Evolutionary conservation across 2,888 invertebrate species (phyloP).

Genomic region (Caenorhabditis sp.): DNA sequence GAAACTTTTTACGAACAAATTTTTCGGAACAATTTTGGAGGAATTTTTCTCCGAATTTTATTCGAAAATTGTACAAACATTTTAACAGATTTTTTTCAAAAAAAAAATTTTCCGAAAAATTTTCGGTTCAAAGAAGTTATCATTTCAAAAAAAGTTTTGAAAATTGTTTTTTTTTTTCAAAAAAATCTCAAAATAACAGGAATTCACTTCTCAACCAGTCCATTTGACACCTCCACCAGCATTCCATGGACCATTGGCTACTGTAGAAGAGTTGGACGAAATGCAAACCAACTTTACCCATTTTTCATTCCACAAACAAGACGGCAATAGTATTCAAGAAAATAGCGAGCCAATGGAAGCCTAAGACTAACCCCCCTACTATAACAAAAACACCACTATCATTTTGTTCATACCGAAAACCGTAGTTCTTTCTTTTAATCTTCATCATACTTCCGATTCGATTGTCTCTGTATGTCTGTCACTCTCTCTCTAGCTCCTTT

Average conservation of each 20-base stretch:
- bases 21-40: no score
- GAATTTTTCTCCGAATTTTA: no score
- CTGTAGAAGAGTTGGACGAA: conserved; percentile 77
- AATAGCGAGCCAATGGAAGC: conserved; percentile 32
- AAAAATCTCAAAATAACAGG: conserved; percentile 74
- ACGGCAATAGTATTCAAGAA: conserved; percentile 34
- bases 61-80: no score
- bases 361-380: not conserved
- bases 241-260: conserved; percentile 75
- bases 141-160: no score
- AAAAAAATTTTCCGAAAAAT: no score
- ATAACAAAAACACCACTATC: not conserved
- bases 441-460: conserved; percentile 2
- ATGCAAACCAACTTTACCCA: conserved; percentile 77
- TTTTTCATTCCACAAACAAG: conserved; percentile 77
- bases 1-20: no score
- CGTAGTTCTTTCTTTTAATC: conserved; percentile 25
- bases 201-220: conserved; percentile 96
- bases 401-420: conserved; percentile 1
- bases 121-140: no score
- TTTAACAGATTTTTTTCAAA: no score
- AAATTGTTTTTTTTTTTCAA: conserved; percentile 2
- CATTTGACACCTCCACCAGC: conserved; percentile 88
- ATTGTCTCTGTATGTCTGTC: conserved; percentile 12
- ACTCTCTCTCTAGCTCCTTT: no score